Percentiles rank a stretch among this genome's conserved stretches.
phyloP scores from a whole-genome alignment of 2,113 vertebrate genomes.

The Bothrops jararaca region DNA sequence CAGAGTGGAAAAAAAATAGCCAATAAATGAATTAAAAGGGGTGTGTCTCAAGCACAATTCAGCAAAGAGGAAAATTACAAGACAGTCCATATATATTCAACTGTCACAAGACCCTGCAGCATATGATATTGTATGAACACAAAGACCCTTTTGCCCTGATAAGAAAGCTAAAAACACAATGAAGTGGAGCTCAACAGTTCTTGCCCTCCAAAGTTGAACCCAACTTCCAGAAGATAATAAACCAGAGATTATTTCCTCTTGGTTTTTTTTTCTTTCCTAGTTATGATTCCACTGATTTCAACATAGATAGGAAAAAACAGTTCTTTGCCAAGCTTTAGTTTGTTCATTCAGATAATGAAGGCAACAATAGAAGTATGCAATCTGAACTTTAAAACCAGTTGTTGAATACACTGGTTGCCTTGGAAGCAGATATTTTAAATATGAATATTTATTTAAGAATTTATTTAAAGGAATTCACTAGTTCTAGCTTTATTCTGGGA shows the following conservation, averaged over 20 bases:
- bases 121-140: neutral
- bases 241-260: neutral
- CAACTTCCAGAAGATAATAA: neutral
- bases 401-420: neutral
- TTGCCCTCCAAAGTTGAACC: neutral
- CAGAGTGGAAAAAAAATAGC: conserved; percentile 43
- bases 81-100: neutral
- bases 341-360: neutral
- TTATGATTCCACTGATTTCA: neutral
- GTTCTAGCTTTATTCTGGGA: neutral
- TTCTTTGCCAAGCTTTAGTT: neutral
- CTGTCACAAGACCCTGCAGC: conserved; percentile 8
- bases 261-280: neutral
- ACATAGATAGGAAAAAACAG: neutral
- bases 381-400: neutral
- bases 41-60: conserved; percentile 11
- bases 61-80: conserved; percentile 43
- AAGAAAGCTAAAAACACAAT: conserved; percentile 7
- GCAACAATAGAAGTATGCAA: neutral
- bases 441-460: neutral
- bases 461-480: neutral
- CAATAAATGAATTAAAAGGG: conserved; percentile 53
- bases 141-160: neutral
- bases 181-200: conserved; percentile 1
- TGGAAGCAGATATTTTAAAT: neutral